Evolutionary conservation across 1,140 invertebrate genomes (phyloP).

Genomic region (Zaprionus inermis): DNA sequence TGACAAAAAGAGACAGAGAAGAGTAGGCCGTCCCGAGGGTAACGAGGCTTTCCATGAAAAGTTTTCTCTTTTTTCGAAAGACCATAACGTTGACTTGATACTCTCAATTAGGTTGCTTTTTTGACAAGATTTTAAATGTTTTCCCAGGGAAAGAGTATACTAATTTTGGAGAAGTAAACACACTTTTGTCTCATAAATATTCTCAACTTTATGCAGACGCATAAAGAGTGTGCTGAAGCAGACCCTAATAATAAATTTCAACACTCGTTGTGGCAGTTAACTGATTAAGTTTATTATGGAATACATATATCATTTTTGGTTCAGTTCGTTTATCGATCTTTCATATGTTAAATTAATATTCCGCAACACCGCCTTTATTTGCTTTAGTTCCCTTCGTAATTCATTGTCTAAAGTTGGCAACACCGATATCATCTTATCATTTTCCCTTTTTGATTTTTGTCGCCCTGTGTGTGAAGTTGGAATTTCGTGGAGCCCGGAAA

Average conservation of each 20-base stretch:
- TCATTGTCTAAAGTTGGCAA: conserved; percentile 78
- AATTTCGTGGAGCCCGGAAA: conserved; percentile 3
- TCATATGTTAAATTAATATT: not conserved
- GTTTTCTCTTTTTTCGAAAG: not conserved
- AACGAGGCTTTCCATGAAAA: not conserved
- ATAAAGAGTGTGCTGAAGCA: no score
- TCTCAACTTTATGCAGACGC: conserved; percentile 53
- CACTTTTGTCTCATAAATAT: conserved; percentile 61
- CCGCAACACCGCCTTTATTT: conserved; percentile 63
- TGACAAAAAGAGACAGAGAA: not conserved
- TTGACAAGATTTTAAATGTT: not conserved
- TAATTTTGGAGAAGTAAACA: no score
- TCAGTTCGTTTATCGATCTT: not conserved
- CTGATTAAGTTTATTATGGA: not conserved
- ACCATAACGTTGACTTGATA: no score
- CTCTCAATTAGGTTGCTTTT: not conserved
- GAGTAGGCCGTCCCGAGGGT: not conserved
- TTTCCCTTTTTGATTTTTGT: conserved; percentile 68
- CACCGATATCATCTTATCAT: conserved; percentile 73
- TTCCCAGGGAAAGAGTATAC: no score
- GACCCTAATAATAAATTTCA: conserved; percentile 9
- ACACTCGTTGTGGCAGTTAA: not conserved
- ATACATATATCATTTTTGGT: not conserved
- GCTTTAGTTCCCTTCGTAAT: conserved; percentile 80
- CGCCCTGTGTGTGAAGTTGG: conserved; percentile 19